Percentiles rank a stretch among this genome's conserved stretches.
Conservation (phyloP, 1,140 invertebrate species). For the Aphaenogaster rudis region DNA sequence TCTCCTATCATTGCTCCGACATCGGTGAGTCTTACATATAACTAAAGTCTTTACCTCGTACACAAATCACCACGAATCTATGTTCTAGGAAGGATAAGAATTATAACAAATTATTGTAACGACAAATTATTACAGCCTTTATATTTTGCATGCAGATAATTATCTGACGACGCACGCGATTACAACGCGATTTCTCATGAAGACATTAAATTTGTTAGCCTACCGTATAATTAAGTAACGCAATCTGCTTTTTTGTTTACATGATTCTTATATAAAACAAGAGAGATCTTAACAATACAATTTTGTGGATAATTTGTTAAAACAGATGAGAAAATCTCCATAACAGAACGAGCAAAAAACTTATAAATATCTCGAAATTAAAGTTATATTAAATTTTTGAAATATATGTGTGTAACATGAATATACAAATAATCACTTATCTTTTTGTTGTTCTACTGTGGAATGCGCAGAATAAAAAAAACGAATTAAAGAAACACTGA, state of each 20-base stretch:
- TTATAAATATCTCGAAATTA: neutral
- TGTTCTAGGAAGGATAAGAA: neutral
- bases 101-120: conserved; percentile 4
- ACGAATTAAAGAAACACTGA: conserved; percentile 10
- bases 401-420: neutral
- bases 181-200: neutral
- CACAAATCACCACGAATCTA: conserved; percentile 13
- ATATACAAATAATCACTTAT: neutral
- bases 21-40: conserved; percentile 9
- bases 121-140: neutral
- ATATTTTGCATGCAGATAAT: neutral
- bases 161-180: neutral
- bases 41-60: conserved; percentile 20
- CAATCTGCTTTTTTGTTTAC: neutral
- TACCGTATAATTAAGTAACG: neutral
- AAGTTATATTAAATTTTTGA: neutral
- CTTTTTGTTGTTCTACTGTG: neutral
- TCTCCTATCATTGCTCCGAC: conserved; percentile 40
- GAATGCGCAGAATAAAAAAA: neutral
- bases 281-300: neutral
- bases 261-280: neutral
- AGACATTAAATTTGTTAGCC: neutral
- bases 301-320: neutral
- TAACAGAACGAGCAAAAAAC: neutral
- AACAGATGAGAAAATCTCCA: neutral